Evolutionary conservation across 2,797 vertebrate species (phyloP), one percentile per base, ranked within the genome.

Genomic region (Acomys russatus): DNA sequence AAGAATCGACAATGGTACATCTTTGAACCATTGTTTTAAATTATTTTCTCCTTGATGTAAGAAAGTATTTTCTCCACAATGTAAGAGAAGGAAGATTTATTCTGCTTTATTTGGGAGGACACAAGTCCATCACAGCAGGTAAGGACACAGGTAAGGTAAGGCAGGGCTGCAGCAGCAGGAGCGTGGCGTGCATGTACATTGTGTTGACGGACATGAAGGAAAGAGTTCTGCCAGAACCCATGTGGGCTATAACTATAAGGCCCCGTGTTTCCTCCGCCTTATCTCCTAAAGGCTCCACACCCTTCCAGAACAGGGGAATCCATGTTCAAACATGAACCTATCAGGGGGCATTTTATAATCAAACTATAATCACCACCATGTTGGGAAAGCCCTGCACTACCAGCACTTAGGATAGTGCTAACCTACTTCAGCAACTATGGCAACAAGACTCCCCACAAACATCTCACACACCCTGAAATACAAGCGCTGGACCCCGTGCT

Each of bases 151-250:
- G 12, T 59, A 59, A 59, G 56, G 56, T 59, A 15, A 22, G 83
- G 6, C 56, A 63, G n/a, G 35, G 10, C 63, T 33, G 38, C 12
- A 38, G 63, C 18, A n/a, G 28, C 82, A 51, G 63, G 18, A 51
- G 63, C 18, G 1, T 1, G 44, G 2, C 82, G 44, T 0, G 38
- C 9, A 8, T 68, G 18, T 22, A 23, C 6, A 0, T 20, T 85
- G 83, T 68, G 59, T 25, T 63, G 59, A 83, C 18, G 14, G 23
- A n/a, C 44, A 33, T 10, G 4, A 8, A 54, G 30, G 33, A 20
- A 33, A 68, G 44, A 54, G 44, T 30, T n/a, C 83, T 54, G 44
- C 44, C 51, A 15, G 30, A 70, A 70, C 8, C 82, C 83, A 86
- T 44, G n/a, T 2, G 64, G 44, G 44, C 4, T 70, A 54, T 23